Evolutionary conservation across 2,888 invertebrate genomes (phyloP).

Genomic region (Latrodectus elegans): DNA sequence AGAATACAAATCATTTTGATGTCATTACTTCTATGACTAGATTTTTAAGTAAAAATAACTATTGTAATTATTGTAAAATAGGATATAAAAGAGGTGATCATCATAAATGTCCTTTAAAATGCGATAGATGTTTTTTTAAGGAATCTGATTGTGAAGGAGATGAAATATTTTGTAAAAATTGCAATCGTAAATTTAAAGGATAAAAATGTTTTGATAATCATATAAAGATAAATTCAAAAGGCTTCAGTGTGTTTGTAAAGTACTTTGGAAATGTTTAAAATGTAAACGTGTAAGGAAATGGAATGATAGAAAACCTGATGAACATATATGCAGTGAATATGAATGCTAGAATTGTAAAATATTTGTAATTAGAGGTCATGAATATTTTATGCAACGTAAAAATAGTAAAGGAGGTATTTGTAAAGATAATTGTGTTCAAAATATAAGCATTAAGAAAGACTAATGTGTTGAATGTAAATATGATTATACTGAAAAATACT

Average conservation of each 20-base stretch:
- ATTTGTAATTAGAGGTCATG: neutral
- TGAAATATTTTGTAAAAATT: neutral
- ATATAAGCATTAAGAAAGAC: neutral
- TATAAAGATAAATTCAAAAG: neutral
- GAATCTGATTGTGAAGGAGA: neutral
- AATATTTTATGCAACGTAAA: slow-evolving; percentile 10
- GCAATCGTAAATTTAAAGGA: neutral
- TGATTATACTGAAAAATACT: slow-evolving; percentile 9
- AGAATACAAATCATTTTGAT: neutral
- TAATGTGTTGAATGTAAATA: slow-evolving; percentile 12
- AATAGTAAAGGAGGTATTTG: neutral
- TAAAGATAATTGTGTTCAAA: neutral
- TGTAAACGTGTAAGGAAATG: neutral
- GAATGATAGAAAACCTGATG: neutral
- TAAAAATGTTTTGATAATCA: slow-evolving; percentile 8
- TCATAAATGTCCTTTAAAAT: slow-evolving; percentile 6
- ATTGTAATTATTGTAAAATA: slow-evolving; percentile 23
- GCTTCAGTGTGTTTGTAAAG: neutral
- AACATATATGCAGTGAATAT: neutral
- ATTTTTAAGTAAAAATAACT: slow-evolving; percentile 19
- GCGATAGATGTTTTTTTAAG: slow-evolving; percentile 2
- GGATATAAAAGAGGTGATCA: neutral
- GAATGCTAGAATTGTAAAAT: neutral
- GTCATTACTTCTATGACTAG: slow-evolving; percentile 14
- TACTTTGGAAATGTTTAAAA: slow-evolving; percentile 9